A percentile compares a stretch with the other conserved stretches of the same genome.
Evolutionary conservation across 2,888 invertebrate genomes (phyloP).

Genomic region (Chrysotoxum bicinctum): DNA sequence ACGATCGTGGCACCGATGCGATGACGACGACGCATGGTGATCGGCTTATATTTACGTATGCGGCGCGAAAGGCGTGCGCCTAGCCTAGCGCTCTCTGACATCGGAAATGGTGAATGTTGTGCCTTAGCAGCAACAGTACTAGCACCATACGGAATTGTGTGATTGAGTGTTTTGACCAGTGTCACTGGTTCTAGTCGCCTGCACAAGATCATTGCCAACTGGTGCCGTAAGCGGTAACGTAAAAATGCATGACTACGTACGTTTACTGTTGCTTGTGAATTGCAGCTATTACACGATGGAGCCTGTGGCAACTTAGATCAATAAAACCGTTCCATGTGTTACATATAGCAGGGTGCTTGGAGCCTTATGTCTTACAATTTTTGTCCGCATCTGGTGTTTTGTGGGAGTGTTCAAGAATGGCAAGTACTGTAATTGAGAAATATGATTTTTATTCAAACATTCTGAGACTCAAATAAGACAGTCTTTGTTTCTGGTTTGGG

Average conservation of each 20-base stretch:
- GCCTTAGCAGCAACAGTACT: conserved; percentile 6
- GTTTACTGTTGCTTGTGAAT: conserved; percentile 47
- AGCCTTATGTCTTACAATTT: conserved; percentile 2
- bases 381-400: conserved; percentile 49
- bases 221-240: conserved; percentile 37
- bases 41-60: conserved; percentile 11
- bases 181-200: conserved; percentile 66
- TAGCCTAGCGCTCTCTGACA: conserved; percentile 36
- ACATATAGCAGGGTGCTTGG: background rate
- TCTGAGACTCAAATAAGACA: conserved; percentile 18
- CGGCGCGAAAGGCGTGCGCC: conserved; percentile 17
- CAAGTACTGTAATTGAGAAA: conserved; percentile 34
- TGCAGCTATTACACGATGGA: conserved; percentile 29
- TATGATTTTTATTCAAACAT: conserved; percentile 15
- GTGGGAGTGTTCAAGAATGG: conserved; percentile 37
- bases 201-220: conserved; percentile 69
- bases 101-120: conserved; percentile 60
- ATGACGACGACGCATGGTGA: background rate
- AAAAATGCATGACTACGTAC: background rate
- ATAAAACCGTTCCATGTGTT: conserved; percentile 14
- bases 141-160: conserved; percentile 6
- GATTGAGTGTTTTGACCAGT: conserved; percentile 70
- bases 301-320: conserved; percentile 24
- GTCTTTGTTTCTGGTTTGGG: conserved; percentile 15
- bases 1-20: conserved; percentile 8